Evolutionary conservation across 1,140 invertebrate species (phyloP), one percentile per base, ranked within the genome.

Genomic region (Nebria ingens): DNA sequence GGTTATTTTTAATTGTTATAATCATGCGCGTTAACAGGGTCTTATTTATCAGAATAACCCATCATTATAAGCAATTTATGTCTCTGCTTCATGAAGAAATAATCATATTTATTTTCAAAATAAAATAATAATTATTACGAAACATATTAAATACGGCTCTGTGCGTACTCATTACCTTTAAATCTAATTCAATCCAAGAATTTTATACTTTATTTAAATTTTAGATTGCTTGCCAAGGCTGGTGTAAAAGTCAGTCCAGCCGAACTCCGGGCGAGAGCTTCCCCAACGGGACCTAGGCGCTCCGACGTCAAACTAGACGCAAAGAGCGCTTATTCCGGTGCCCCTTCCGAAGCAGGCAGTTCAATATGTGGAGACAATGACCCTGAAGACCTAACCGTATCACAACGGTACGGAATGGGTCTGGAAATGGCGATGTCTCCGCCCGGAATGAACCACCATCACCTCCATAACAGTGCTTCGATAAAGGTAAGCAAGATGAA

Each of bases 191-290:
- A n/a, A n/a, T n/a, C n/a, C n/a, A n/a, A n/a, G n/a, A n/a, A n/a
- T n/a, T n/a, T n/a, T n/a, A n/a, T n/a, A n/a, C n/a, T n/a, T n/a
- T n/a, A n/a, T n/a, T n/a, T n/a, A n/a, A n/a, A n/a, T n/a, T n/a
- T n/a, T 38, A 82, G 85, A 54, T 74, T 93, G 51, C 68, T 92
- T 34, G 86, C 87, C 19, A 93, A 92, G 70, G 89, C 89, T 0
- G 89, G 89, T 1, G 85, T 92, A 1, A 91, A 90, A 71, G 87
- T 91, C 51, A 89, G 87, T 17, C 80, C 88, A 0, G 87, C 87
- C 2, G 88, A 91, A 64, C 66, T 92, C 12, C 71, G 87, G 11
- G 88, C 89, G 0, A 73, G 89, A 2, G 87, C 87, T 0, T 91
- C 88, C 0, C 88, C 89, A 2, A 91, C 89, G 0, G 87, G 87